A percentile compares a stretch with the other conserved stretches of the same genome.
Evolutionary conservation across 2,888 invertebrate genomes (phyloP).

Genomic region (Monoplex corrugatus): DNA sequence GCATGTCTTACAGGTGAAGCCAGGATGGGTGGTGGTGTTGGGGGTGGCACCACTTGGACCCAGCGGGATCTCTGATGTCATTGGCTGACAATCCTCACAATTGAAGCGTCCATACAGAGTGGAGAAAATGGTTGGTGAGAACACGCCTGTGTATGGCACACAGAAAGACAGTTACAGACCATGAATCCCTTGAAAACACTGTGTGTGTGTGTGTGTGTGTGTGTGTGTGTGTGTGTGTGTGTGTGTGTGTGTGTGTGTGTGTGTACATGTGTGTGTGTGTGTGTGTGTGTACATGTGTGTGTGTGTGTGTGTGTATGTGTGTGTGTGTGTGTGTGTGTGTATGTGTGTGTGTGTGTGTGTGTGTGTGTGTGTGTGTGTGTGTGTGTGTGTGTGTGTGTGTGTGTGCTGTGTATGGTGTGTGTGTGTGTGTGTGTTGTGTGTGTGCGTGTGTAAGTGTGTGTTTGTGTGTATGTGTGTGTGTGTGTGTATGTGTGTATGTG

Average conservation of each 20-base stretch:
- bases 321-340: too few species aligned
- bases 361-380: too few species aligned
- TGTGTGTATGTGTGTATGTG: not conserved
- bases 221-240: not conserved
- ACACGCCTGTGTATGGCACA: constrained; percentile 27
- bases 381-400: too few species aligned
- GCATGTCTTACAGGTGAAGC: constrained; percentile 51
- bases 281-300: too few species aligned
- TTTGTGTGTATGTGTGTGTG: not conserved
- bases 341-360: too few species aligned
- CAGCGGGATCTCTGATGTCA: constrained; percentile 20
- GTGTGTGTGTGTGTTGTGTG: not conserved
- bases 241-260: too few species aligned
- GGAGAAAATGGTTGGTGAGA: constrained; percentile 62
- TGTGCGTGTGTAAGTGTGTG: too few species aligned
- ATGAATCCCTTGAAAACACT: too few species aligned
- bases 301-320: too few species aligned
- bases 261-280: too few species aligned
- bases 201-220: not conserved
- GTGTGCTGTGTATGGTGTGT: not conserved
- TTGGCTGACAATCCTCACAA: constrained; percentile 70
- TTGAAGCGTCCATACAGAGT: constrained; percentile 73
- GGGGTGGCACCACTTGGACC: constrained; percentile 51
- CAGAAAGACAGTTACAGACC: not conserved
- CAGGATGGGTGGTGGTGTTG: constrained; percentile 49